A percentile compares a stretch with the other conserved stretches of the same genome.
phyloP scores from a whole-genome alignment of 1,140 invertebrate species.

The Drosophila novamexicana region DNA sequence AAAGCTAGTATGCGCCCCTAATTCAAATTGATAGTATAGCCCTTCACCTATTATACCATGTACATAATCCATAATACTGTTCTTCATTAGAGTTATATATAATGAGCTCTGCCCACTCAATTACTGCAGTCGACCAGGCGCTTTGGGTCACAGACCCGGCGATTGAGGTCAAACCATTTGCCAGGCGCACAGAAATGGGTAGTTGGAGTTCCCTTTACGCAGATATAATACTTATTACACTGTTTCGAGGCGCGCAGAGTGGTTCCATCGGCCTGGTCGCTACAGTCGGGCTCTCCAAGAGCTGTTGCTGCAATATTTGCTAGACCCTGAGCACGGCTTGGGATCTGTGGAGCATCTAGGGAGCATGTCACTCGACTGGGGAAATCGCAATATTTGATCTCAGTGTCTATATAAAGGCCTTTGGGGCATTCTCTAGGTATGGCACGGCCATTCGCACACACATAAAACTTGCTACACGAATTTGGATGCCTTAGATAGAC shows the following conservation, averaged over 20 bases:
- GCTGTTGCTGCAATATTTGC: background rate
- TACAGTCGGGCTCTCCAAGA: constrained; percentile 24
- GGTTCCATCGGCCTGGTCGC: constrained; percentile 12
- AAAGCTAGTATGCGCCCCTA: constrained; percentile 27
- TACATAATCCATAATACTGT: constrained; percentile 2
- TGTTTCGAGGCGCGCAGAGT: constrained; percentile 31
- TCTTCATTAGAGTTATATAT: background rate
- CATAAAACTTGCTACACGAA: constrained; percentile 60
- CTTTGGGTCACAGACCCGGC: constrained; percentile 36
- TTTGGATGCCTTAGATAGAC: constrained; percentile 36
- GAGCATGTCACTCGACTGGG: constrained; percentile 48
- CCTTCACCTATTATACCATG: constrained; percentile 11
- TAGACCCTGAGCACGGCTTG: background rate
- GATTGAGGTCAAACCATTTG: constrained; percentile 49
- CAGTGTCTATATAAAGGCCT: constrained; percentile 52
- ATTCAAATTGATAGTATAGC: constrained; percentile 9
- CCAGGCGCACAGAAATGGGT: constrained; percentile 54
- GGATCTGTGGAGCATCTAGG: background rate
- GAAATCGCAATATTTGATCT: constrained; percentile 39
- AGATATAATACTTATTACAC: constrained; percentile 59
- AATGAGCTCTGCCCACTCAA: background rate
- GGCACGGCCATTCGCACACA: constrained; percentile 51
- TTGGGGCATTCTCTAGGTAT: constrained; percentile 48
- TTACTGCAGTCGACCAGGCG: constrained; percentile 23
- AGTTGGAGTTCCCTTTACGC: constrained; percentile 28